phyloP scores from a whole-genome alignment of 2,888 invertebrate species.

The Dusona sp. region DNA sequence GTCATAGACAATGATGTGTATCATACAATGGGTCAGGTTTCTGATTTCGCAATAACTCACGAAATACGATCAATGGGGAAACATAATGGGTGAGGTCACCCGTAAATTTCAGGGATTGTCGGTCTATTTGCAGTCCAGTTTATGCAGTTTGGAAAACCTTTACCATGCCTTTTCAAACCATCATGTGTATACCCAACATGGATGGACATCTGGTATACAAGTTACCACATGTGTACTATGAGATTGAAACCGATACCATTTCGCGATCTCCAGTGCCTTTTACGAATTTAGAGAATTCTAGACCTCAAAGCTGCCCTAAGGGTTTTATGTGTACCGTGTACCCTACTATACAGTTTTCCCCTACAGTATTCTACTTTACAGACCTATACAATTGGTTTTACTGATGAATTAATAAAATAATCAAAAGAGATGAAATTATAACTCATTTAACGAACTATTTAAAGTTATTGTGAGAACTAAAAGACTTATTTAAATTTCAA shows the following conservation, averaged over 20 bases:
- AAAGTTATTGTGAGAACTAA: neutral
- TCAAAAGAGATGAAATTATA: neutral
- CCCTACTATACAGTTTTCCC: neutral
- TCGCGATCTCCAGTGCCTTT: neutral
- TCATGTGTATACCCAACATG: neutral
- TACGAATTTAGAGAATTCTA: constrained; percentile 6
- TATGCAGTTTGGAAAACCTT: constrained; percentile 17
- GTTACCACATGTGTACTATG: constrained; percentile 15
- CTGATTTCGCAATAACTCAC: constrained; percentile 34
- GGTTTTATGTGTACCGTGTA: too few relatives aligned
- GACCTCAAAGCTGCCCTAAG: neutral
- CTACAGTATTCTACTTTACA: neutral
- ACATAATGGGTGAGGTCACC: constrained; percentile 4
- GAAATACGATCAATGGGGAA: constrained; percentile 14
- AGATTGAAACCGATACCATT: constrained; percentile 20
- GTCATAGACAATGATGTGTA: constrained; percentile 14
- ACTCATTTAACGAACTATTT: neutral
- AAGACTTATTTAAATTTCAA: neutral
- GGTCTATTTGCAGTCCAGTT: constrained; percentile 11
- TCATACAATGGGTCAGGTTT: constrained; percentile 45
- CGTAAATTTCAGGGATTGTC: constrained; percentile 20
- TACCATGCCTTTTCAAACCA: constrained; percentile 27
- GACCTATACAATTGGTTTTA: neutral
- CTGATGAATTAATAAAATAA: neutral
- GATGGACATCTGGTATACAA: neutral